These are phyloP conservation scores for Tinamus major DNA, from an alignment of 2,797 vertebrate species.

Conservation along the genomic window DNA sequence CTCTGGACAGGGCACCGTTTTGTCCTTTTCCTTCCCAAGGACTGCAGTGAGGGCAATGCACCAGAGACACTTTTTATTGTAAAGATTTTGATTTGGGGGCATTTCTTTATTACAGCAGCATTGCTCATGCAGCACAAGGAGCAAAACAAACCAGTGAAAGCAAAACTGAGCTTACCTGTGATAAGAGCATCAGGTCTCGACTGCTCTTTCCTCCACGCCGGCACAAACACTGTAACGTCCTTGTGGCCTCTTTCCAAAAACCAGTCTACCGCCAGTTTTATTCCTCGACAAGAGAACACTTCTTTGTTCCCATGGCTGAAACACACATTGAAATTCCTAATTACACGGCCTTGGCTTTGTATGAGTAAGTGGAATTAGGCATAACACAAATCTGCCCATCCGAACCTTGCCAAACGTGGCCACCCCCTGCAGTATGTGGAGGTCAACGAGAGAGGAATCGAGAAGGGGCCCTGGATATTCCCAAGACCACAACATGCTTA, in stretches of 20 bases:
- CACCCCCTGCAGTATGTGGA: background rate
- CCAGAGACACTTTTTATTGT: background rate
- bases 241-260: conserved; percentile 93
- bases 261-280: conserved; percentile 95
- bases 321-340: conserved; percentile 58
- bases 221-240: conserved; percentile 94
- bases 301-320: conserved; percentile 96
- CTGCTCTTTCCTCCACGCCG: conserved; percentile 95
- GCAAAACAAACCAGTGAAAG: background rate
- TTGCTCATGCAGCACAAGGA: background rate
- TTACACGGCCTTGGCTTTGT: background rate
- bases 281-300: conserved; percentile 96
- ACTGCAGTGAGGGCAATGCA: fast-evolving
- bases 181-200: conserved; percentile 94
- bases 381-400: fast-evolving
- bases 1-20: background rate
- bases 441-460: background rate
- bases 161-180: conserved; percentile 82
- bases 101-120: background rate
- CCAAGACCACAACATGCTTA: background rate
- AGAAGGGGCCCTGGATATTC: background rate
- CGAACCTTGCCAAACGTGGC: background rate
- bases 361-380: background rate
- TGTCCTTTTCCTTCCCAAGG: background rate
- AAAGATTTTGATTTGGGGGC: background rate